Evolutionary conservation across 2,888 invertebrate genomes (phyloP), one percentile per base, ranked within the genome.

Genomic region (Oxyteleia sp.): DNA sequence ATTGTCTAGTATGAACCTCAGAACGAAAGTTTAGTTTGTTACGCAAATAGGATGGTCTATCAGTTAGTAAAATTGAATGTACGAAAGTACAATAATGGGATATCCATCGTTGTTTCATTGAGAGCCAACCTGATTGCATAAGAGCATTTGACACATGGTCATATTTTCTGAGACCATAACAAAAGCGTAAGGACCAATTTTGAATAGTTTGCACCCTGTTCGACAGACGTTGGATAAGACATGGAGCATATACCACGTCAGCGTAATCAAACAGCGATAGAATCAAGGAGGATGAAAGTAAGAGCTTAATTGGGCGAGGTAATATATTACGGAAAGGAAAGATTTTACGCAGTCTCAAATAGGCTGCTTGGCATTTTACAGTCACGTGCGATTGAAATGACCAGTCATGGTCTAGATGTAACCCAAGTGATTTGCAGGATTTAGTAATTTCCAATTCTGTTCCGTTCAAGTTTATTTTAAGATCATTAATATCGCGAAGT

Each of bases 141-240:
- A n/a, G n/a, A n/a, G n/a, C n/a, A n/a, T n/a, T n/a, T n/a, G n/a
- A n/a, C n/a, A n/a, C n/a, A 10, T 63, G 63, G 10, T 45, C 29
- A 45, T 18, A 63, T 13, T 63, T 63, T 4, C 45, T 8, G 4
- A 63, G 13, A 1, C 29, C 29, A 47, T 29, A 63, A 45, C 45
- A 45, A 29, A 29, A 63, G 1, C 64, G 8, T 2, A 49, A 11
- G 10, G 47, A 64, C 1, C 18, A 4, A 7, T 49, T 64, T 32
- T 49, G 64, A 3, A 64, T 8, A 0, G 4, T 4, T 20, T 64
- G 64, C 0, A 64, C 4, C 3, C 49, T 23, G 7, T 8, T 32
- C 2, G 0, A 1, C 0, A 11, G 7, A 0, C 4, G 11, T 5
- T 7, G n/a, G 0, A n/a, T 16, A 0, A 64, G 4, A 35, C 23